A percentile compares a stretch with the other conserved stretches of the same genome.
phyloP scores from a whole-genome alignment of 2,888 invertebrate genomes.

The Meandrusa payeni region DNA sequence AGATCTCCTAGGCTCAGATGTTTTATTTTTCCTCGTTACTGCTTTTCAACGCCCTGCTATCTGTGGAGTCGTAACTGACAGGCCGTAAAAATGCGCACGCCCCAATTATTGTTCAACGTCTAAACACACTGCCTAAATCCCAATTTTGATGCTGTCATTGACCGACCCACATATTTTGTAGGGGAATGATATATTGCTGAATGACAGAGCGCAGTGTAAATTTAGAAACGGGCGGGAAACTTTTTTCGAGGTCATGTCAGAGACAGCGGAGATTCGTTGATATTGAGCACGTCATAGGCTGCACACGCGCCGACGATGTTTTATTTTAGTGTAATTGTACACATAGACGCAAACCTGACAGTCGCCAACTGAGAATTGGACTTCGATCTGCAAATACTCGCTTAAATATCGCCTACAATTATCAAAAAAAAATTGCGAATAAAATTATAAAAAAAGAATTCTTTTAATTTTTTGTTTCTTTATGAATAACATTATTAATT shows the following conservation, averaged over 20 bases:
- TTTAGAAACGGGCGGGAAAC: constrained; percentile 57
- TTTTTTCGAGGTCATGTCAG: constrained; percentile 61
- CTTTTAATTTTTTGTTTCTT: too few relatives aligned
- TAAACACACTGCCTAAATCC: constrained; percentile 40
- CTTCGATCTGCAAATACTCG: too few relatives aligned
- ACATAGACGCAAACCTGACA: neutral
- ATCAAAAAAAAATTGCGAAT: too few relatives aligned
- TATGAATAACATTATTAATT: too few relatives aligned
- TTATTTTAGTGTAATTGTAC: constrained; percentile 29
- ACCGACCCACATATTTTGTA: constrained; percentile 65
- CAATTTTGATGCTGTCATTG: constrained; percentile 57
- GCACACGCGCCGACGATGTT: constrained; percentile 40
- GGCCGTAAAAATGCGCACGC: constrained; percentile 24
- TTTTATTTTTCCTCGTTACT: constrained; percentile 10
- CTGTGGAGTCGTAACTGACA: constrained; percentile 6
- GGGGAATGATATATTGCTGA: constrained; percentile 57
- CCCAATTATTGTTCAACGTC: constrained; percentile 39
- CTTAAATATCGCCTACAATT: too few relatives aligned
- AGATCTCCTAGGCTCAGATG: neutral
- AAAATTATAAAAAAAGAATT: too few relatives aligned
- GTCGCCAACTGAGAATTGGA: too few relatives aligned
- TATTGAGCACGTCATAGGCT: constrained; percentile 52
- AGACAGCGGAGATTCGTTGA: constrained; percentile 43
- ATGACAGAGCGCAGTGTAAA: constrained; percentile 58
- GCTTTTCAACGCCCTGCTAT: constrained; percentile 4